Conservation (phyloP, 2,888 invertebrate genomes). For the Eupithecia insigniata region DNA sequence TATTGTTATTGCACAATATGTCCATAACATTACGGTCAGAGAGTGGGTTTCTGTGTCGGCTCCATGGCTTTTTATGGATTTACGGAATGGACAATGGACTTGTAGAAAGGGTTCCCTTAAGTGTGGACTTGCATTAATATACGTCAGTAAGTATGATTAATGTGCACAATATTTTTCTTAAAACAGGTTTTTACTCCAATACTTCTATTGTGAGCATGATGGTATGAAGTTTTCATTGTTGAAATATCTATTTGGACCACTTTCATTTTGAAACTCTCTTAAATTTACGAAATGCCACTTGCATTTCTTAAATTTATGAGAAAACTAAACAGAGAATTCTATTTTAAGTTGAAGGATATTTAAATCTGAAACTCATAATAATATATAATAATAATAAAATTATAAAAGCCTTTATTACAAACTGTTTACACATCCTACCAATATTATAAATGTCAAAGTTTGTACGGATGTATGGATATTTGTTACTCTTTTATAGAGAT, state of each 20-base stretch:
- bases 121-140: slow-evolving; percentile 27
- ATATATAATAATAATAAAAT: no score
- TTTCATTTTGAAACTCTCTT: neutral
- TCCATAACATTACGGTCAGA: slow-evolving; percentile 14
- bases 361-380: no score
- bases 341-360: no score
- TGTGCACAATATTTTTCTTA: slow-evolving; percentile 10
- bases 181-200: neutral
- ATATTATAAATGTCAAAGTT: no score
- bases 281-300: no score
- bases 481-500: no score
- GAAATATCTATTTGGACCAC: neutral
- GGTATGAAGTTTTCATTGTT: neutral
- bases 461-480: no score
- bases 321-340: no score
- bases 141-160: slow-evolving; percentile 39
- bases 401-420: no score
- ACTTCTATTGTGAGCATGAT: neutral
- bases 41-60: slow-evolving; percentile 42
- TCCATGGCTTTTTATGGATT: slow-evolving; percentile 33
- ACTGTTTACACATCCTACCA: no score
- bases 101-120: slow-evolving; percentile 38
- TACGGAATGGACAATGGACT: slow-evolving; percentile 42
- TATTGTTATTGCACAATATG: slow-evolving; percentile 27
- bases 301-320: no score